These are phyloP conservation scores for Hipparchia semele DNA, from an alignment of 2,888 invertebrate genomes.

Conservation along the genomic window DNA sequence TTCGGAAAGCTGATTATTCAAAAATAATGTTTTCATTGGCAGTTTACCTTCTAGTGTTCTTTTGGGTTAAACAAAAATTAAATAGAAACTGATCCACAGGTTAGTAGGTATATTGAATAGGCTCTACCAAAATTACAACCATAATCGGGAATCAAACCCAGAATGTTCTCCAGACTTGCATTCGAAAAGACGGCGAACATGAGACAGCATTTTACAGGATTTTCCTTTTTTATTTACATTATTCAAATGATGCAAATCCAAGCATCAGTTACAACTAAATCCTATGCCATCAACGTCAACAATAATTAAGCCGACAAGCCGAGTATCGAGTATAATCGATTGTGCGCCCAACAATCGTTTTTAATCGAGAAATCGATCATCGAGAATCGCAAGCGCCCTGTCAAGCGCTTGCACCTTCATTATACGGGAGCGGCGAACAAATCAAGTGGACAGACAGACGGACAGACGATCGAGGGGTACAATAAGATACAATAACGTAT, in stretches of 20 bases:
- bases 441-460: conserved; percentile 66
- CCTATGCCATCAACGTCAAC: conserved; percentile 47
- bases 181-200: neutral
- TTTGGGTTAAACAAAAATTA: too few species aligned
- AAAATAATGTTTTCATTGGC: too few species aligned
- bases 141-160: neutral
- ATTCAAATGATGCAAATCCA: conserved; percentile 15
- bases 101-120: too few species aligned
- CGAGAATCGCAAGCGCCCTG: conserved; percentile 55
- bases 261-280: conserved; percentile 31
- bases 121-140: neutral
- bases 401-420: conserved; percentile 68
- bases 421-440: conserved; percentile 72
- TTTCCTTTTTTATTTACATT: neutral
- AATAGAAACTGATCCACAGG: too few species aligned
- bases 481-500: conserved; percentile 66
- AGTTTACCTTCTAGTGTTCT: too few species aligned
- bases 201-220: neutral
- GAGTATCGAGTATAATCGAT: conserved; percentile 55
- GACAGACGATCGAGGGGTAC: conserved; percentile 60
- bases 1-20: too few species aligned
- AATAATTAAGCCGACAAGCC: conserved; percentile 56
- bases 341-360: conserved; percentile 60
- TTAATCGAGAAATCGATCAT: conserved; percentile 67
- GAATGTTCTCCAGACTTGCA: neutral